phyloP scores from a whole-genome alignment of 2,113 vertebrate genomes.

The human (Homo sapiens) region DNA sequence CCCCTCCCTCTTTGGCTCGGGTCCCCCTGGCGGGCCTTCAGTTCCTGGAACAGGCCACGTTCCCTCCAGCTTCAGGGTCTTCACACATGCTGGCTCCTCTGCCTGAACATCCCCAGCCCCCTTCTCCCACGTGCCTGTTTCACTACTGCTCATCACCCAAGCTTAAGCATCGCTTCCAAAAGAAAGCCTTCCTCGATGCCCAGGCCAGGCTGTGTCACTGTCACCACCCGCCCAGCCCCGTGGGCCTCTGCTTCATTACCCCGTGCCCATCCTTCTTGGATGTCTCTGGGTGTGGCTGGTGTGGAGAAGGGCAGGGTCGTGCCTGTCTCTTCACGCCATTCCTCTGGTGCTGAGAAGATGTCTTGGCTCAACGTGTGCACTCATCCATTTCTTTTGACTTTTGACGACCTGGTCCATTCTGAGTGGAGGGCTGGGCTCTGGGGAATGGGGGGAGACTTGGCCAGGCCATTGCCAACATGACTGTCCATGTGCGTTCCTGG shows the following conservation, averaged over 20 bases:
- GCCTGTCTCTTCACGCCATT: background rate
- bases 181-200: background rate
- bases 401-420: background rate
- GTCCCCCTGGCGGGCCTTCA: background rate
- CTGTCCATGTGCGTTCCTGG: background rate
- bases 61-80: constrained; percentile 23
- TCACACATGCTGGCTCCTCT: background rate
- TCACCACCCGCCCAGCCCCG: background rate
- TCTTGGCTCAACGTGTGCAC: background rate
- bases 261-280: background rate
- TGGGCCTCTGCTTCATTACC: background rate
- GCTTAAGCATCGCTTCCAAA: background rate
- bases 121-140: background rate
- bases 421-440: background rate
- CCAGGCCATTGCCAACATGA: background rate
- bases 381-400: background rate
- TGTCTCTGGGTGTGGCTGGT: background rate
- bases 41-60: background rate
- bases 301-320: background rate
- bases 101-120: background rate
- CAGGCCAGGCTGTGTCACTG: background rate
- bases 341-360: background rate
- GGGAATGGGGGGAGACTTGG: background rate
- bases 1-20: background rate
- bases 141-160: background rate